These are phyloP conservation scores for Danio tinwini DNA, from an alignment of 2,797 vertebrate species.

Conservation along the genomic window DNA sequence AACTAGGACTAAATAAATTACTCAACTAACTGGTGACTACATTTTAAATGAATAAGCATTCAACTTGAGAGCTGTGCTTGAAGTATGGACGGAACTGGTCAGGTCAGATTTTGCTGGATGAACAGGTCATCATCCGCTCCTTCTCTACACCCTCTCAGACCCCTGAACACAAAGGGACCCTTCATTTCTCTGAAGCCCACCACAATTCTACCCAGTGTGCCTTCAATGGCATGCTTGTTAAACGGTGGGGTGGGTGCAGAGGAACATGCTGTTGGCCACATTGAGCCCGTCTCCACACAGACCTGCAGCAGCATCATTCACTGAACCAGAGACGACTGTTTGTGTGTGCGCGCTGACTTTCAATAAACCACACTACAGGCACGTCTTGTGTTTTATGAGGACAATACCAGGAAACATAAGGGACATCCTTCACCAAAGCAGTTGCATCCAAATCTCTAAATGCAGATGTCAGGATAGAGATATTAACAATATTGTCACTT, in stretches of 20 bases:
- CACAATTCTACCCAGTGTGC: constrained; percentile 60
- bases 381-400: constrained; percentile 13
- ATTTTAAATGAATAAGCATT: too few species aligned
- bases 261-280: constrained; percentile 4
- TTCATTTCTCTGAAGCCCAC: constrained; percentile 53
- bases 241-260: neutral
- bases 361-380: constrained; percentile 15
- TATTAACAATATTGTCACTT: neutral
- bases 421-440: constrained; percentile 15
- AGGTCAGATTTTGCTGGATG: constrained; percentile 6
- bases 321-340: neutral
- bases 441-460: too few species aligned
- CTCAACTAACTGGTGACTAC: too few species aligned
- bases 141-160: constrained; percentile 34
- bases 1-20: too few species aligned
- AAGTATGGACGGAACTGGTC: neutral
- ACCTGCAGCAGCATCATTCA: constrained; percentile 1
- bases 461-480: neutral
- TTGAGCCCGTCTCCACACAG: neutral
- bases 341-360: neutral
- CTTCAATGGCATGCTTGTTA: constrained; percentile 66
- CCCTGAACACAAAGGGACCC: constrained; percentile 61
- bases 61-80: too few species aligned
- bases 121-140: constrained; percentile 5
- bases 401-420: constrained; percentile 50